Conservation (phyloP, 2,797 vertebrate genomes). For the Artibeus jamaicensis region DNA sequence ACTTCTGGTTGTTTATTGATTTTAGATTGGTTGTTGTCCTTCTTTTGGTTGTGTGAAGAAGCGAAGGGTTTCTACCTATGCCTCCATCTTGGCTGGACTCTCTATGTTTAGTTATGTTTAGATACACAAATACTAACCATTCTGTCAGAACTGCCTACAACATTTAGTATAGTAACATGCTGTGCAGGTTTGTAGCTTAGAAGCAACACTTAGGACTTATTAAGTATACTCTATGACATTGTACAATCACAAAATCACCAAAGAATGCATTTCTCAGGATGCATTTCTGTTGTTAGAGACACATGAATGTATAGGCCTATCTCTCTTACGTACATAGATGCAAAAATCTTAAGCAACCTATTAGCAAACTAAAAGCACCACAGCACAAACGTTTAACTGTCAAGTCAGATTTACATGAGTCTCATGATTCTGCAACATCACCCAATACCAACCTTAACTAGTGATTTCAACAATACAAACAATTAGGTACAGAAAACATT, state of each 20-base stretch:
- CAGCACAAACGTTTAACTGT: neutral
- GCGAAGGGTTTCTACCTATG: no score
- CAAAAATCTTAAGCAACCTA: neutral
- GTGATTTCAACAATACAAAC: neutral
- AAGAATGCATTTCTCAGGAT: neutral
- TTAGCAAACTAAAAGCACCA: slow-evolving; percentile 8
- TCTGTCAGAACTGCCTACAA: neutral
- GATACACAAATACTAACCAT: neutral
- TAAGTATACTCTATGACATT: neutral
- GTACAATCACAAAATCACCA: neutral
- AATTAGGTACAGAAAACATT: neutral
- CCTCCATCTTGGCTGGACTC: no score
- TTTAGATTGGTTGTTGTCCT: no score
- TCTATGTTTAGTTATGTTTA: neutral
- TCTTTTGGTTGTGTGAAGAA: no score
- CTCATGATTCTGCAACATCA: neutral
- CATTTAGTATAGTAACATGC: neutral
- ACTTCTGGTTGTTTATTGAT: no score
- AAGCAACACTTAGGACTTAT: neutral
- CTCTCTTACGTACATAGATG: neutral
- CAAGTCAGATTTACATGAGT: neutral
- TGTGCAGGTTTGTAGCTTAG: neutral
- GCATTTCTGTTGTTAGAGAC: no score
- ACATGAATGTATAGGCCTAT: neutral
- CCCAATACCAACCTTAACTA: slow-evolving; percentile 2